phyloP scores from a whole-genome alignment of 2,888 invertebrate species.

The Scaptomyza tumidula region DNA sequence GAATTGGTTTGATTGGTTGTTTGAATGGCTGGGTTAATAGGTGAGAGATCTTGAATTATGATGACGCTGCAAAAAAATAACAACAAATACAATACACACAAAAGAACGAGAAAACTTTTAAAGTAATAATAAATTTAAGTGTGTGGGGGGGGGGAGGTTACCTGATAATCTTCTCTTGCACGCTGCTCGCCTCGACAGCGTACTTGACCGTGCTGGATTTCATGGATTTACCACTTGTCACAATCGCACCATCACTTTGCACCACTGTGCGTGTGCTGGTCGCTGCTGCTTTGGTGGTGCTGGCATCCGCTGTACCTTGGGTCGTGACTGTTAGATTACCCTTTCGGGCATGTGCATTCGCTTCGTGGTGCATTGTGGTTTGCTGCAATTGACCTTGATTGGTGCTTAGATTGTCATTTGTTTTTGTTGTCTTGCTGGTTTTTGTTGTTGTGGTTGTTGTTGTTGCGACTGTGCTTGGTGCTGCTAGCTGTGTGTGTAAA shows the following conservation, averaged over 20 bases:
- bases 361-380: conserved; percentile 56
- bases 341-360: conserved; percentile 57
- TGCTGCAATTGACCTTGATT: conserved; percentile 24
- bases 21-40: conserved; percentile 68
- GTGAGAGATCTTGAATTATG: conserved; percentile 42
- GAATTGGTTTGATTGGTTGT: conserved; percentile 23
- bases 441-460: conserved; percentile 26
- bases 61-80: conserved; percentile 43
- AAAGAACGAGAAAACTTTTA: neutral
- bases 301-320: conserved; percentile 71
- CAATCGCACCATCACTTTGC: conserved; percentile 71
- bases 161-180: conserved; percentile 85
- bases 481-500: conserved; percentile 12
- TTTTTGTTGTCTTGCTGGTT: conserved; percentile 34
- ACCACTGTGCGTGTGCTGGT: conserved; percentile 58
- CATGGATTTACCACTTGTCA: conserved; percentile 73
- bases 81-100: conserved; percentile 20
- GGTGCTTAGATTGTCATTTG: conserved; percentile 18
- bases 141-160: conserved; percentile 48
- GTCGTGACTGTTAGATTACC: conserved; percentile 64
- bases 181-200: conserved; percentile 86
- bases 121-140: neutral
- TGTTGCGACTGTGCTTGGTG: conserved; percentile 23
- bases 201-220: conserved; percentile 86
- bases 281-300: conserved; percentile 57